A percentile compares a stretch with the other conserved stretches of the same genome.
Evolutionary conservation across 2,888 invertebrate genomes (phyloP).

Genomic region (Thalpophila matura): DNA sequence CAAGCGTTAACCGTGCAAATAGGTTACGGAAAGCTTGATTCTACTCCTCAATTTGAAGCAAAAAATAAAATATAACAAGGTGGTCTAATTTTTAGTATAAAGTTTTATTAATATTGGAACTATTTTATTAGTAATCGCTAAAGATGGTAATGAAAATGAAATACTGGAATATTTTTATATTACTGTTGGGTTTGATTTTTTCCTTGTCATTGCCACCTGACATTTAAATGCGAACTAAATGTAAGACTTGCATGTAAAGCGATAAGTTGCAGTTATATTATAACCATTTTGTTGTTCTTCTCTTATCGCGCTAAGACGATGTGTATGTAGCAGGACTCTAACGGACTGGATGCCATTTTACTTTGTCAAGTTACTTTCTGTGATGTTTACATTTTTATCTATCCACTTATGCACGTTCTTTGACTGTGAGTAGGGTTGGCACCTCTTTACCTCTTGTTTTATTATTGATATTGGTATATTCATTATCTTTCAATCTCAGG

Average conservation of each 20-base stretch:
- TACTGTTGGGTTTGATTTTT: neutral
- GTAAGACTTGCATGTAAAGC: conserved; percentile 21
- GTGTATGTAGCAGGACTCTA: conserved; percentile 19
- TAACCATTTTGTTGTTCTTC: conserved; percentile 10
- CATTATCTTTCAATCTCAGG: conserved; percentile 7
- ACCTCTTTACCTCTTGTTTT: conserved; percentile 18
- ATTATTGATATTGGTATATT: conserved; percentile 21
- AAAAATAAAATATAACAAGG: neutral
- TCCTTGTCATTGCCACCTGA: neutral
- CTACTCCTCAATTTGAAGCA: neutral
- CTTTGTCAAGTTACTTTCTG: conserved; percentile 20
- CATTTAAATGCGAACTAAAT: neutral
- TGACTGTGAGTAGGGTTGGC: conserved; percentile 29
- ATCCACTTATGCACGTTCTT: conserved; percentile 12
- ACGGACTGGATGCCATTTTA: conserved; percentile 27
- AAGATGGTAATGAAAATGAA: neutral
- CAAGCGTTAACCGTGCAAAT: conserved; percentile 28
- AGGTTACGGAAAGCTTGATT: conserved; percentile 17
- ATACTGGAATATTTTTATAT: neutral
- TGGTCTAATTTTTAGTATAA: too few relatives aligned
- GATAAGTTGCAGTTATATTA: conserved; percentile 7
- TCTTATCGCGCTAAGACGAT: conserved; percentile 7
- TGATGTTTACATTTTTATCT: conserved; percentile 21
- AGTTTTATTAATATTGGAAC: neutral
- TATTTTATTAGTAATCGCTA: too few relatives aligned